These are phyloP conservation scores for Sporophila hypoxantha DNA, from an alignment of 2,113 vertebrate species.

Conservation along the genomic window DNA sequence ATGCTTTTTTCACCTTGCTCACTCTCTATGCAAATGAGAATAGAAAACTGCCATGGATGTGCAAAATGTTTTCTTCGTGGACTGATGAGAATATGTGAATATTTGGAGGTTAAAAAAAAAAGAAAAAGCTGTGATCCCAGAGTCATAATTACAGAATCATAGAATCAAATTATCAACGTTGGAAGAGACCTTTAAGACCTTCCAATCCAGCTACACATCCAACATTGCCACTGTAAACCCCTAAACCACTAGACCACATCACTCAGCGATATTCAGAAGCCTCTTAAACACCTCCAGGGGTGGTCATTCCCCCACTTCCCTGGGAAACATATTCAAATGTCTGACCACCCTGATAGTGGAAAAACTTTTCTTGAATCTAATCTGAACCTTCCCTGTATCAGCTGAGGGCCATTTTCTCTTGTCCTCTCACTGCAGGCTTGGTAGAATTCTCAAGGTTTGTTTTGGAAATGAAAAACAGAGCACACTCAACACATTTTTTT, in stretches of 20 bases:
- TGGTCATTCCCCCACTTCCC: neutral
- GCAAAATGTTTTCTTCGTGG: neutral
- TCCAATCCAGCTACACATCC: neutral
- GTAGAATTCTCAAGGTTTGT: neutral
- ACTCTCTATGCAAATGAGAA: neutral
- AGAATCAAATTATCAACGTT: neutral
- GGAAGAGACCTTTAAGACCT: neutral
- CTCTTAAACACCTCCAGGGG: neutral
- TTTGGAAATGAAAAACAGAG: neutral
- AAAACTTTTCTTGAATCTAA: neutral
- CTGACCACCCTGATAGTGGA: neutral
- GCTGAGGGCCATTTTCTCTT: neutral
- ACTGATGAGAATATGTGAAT: neutral
- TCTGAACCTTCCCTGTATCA: neutral
- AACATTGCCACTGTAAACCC: neutral
- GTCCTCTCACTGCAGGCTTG: neutral
- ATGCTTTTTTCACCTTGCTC: neutral
- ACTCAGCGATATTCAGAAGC: neutral
- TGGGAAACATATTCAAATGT: neutral
- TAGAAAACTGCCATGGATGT: neutral
- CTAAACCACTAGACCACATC: rapidly evolving
- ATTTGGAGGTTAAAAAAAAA: neutral
- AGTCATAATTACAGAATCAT: neutral
- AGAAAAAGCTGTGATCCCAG: neutral
- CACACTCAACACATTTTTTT: rapidly evolving